Conservation (phyloP, 2,797 vertebrate genomes). For the Peromyscus nudipes region DNA sequence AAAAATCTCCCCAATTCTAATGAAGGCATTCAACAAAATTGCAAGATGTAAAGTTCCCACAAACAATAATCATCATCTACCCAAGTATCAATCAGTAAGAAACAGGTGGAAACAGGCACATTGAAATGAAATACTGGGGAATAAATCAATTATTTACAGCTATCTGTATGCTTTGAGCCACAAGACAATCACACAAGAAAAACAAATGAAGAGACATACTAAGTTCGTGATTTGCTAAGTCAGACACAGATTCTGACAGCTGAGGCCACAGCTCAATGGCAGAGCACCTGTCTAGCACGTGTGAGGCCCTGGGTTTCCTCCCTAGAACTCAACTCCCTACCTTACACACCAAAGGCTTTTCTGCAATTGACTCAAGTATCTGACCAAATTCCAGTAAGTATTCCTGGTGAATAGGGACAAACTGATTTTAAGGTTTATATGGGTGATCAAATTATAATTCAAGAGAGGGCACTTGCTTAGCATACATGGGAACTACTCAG, state of each 20-base stretch:
- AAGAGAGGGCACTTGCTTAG: neutral
- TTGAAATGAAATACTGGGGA: neutral
- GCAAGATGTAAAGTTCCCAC: neutral
- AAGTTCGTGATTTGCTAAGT: neutral
- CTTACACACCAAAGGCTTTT: neutral
- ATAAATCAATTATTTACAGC: neutral
- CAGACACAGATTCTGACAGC: neutral
- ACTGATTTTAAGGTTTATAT: constrained; percentile 28
- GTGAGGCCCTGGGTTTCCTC: neutral
- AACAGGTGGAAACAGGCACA: neutral
- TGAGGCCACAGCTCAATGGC: neutral
- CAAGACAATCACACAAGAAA: constrained; percentile 2
- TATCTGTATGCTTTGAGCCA: neutral
- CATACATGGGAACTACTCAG: neutral
- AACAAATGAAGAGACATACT: neutral
- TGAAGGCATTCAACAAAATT: constrained; percentile 19
- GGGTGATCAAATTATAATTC: neutral
- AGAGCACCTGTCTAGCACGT: neutral
- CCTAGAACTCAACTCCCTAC: neutral
- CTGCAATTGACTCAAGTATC: neutral
- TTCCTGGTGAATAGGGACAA: neutral
- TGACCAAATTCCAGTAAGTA: neutral
- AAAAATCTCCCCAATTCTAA: neutral
- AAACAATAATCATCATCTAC: neutral
- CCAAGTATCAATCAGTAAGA: constrained; percentile 16